A percentile compares a stretch with the other conserved stretches of the same genome.
Evolutionary conservation across 64 coral and sea anemone species (phyloP).

Genomic region (Pocillopora verrucosa): DNA sequence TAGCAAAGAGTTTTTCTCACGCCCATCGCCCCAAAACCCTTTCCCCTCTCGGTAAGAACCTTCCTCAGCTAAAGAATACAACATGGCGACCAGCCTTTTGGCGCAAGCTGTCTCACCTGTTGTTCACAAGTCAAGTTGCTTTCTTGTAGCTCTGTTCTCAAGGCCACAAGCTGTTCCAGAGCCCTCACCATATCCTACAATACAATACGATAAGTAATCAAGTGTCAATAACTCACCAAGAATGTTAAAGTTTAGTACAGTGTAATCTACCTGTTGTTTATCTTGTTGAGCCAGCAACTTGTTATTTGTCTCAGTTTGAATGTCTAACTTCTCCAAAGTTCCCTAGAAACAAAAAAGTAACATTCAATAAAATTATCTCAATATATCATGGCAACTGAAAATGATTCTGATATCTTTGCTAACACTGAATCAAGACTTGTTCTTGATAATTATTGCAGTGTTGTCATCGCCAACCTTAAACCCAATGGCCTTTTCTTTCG

Average conservation of each 20-base stretch:
- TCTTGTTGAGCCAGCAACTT: constrained; percentile 76
- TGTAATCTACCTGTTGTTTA: constrained; percentile 49
- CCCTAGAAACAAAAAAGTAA: constrained; percentile 35
- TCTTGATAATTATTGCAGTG: too few relatives aligned
- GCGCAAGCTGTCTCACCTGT: constrained; percentile 36
- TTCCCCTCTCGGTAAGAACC: too few relatives aligned
- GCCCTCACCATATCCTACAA: constrained; percentile 64
- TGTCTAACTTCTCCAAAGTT: constrained; percentile 81
- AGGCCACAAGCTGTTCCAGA: constrained; percentile 67
- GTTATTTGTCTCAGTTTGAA: constrained; percentile 88
- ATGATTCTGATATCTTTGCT: not conserved
- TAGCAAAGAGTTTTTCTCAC: too few relatives aligned
- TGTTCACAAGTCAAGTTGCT: constrained; percentile 64
- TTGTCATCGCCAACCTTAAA: too few relatives aligned
- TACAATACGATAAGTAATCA: not conserved
- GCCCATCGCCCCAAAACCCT: too few relatives aligned
- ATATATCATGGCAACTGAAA: not conserved
- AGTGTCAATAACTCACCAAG: not conserved
- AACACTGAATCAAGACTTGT: too few relatives aligned
- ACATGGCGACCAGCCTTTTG: too few relatives aligned
- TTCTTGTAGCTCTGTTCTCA: constrained; percentile 73
- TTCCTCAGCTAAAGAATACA: too few relatives aligned
- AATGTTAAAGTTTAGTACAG: not conserved
- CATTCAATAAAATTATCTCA: not conserved
- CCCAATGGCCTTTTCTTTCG: too few relatives aligned